A percentile compares a stretch with the other conserved stretches of the same genome.
phyloP scores from a whole-genome alignment of 2,113 vertebrate genomes.

The Phalacrocorax carbo region DNA sequence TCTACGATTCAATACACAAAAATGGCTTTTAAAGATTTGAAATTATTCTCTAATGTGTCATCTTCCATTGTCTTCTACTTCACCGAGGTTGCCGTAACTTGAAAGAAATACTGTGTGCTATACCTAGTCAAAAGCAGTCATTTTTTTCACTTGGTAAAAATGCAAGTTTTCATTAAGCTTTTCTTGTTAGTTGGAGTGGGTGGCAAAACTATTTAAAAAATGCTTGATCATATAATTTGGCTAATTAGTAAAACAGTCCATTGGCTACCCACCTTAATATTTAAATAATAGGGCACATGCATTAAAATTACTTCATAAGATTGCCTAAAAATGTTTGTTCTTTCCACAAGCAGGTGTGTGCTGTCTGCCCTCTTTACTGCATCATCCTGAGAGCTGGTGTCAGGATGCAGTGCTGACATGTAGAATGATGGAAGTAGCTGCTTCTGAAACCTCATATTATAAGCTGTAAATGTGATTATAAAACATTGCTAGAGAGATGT shows the following conservation, averaged over 20 bases:
- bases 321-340: neutral
- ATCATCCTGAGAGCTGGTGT: neutral
- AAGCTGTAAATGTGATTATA: neutral
- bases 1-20: neutral
- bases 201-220: neutral
- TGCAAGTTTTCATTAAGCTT: neutral
- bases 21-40: neutral
- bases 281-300: neutral
- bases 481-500: neutral
- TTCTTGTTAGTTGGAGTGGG: neutral
- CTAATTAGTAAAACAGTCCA: neutral
- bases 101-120: neutral
- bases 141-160: neutral
- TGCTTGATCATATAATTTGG: neutral
- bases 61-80: neutral
- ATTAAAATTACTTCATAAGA: neutral
- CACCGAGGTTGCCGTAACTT: neutral
- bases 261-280: neutral
- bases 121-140: neutral
- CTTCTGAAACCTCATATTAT: slow-evolving; percentile 19
- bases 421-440: neutral
- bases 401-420: neutral
- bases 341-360: neutral
- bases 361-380: neutral
- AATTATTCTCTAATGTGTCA: neutral